Percentiles rank a stretch among this genome's conserved stretches.
phyloP scores from a whole-genome alignment of 2,888 invertebrate species.

The Halictus quadricinctus region DNA sequence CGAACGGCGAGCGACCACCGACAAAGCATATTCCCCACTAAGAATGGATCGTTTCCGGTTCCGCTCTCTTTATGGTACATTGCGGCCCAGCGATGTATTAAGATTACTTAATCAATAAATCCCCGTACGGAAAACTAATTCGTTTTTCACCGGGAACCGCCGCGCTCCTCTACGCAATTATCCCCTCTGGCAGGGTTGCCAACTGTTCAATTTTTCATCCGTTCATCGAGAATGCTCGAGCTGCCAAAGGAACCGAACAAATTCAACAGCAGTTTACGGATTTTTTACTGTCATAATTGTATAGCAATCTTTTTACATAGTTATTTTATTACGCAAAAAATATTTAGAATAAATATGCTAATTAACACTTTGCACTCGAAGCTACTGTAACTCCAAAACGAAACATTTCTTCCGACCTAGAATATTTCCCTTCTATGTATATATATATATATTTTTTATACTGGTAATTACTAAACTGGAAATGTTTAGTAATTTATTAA shows the following conservation, averaged over 20 bases:
- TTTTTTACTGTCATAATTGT: background rate
- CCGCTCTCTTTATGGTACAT: constrained; percentile 82
- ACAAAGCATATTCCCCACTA: constrained; percentile 82
- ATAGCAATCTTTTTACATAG: too few species aligned
- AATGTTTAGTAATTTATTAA: too few species aligned
- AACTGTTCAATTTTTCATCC: constrained; percentile 7
- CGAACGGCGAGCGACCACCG: constrained; percentile 77
- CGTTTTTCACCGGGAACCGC: constrained; percentile 72
- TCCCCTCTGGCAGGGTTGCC: constrained; percentile 27
- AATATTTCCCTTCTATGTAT: too few species aligned
- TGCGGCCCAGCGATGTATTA: constrained; percentile 83
- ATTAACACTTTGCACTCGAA: too few species aligned
- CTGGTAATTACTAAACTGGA: too few species aligned
- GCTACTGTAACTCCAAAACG: too few species aligned
- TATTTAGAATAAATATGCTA: too few species aligned
- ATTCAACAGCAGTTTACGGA: background rate
- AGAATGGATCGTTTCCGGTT: constrained; percentile 82
- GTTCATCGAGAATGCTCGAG: background rate
- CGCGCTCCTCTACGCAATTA: constrained; percentile 20
- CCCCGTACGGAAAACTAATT: constrained; percentile 78
- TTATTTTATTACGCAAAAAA: too few species aligned
- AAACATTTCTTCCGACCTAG: too few species aligned
- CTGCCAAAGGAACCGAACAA: background rate
- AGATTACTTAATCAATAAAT: constrained; percentile 83
- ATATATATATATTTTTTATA: too few species aligned